A percentile compares a stretch with the other conserved stretches of the same genome.
Conservation (phyloP, 1,140 invertebrate genomes). For the Apolygus lucorum region DNA sequence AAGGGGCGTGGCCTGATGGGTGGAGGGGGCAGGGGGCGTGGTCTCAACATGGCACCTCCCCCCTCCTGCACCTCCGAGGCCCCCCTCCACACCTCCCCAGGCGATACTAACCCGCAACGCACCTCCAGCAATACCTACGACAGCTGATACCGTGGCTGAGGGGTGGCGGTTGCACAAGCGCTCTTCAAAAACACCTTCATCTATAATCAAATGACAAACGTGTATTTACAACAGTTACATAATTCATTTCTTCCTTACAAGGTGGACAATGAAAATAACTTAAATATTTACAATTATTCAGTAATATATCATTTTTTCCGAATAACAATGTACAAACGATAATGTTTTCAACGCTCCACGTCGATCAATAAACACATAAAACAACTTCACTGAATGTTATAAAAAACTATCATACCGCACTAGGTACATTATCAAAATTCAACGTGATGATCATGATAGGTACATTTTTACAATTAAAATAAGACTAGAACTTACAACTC, state of each 20-base stretch:
- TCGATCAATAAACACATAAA: too few relatives aligned
- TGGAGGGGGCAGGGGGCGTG: neutral
- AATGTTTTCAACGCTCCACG: neutral
- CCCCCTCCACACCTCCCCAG: neutral
- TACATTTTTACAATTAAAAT: too few relatives aligned
- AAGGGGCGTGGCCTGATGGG: neutral
- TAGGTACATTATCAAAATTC: too few relatives aligned
- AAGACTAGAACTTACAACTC: too few relatives aligned
- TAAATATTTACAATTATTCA: conserved; percentile 18
- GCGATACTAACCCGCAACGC: too few relatives aligned
- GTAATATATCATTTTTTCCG: conserved; percentile 3
- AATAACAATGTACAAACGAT: neutral
- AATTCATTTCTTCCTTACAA: conserved; percentile 16
- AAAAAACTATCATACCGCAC: too few relatives aligned
- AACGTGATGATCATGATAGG: too few relatives aligned
- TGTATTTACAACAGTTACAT: conserved; percentile 27
- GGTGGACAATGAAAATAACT: conserved; percentile 27
- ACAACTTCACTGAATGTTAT: too few relatives aligned
- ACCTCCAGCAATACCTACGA: too few relatives aligned
- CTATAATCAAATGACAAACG: conserved; percentile 26
- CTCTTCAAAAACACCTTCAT: neutral
- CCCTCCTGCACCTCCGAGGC: neutral
- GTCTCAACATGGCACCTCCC: conserved; percentile 16
- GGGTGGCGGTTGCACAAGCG: neutral
- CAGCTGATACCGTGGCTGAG: conserved; percentile 5